Percentiles rank a stretch among this genome's conserved stretches.
Evolutionary conservation across 2,113 vertebrate species (phyloP).

Genomic region (Eublepharis macularius): DNA sequence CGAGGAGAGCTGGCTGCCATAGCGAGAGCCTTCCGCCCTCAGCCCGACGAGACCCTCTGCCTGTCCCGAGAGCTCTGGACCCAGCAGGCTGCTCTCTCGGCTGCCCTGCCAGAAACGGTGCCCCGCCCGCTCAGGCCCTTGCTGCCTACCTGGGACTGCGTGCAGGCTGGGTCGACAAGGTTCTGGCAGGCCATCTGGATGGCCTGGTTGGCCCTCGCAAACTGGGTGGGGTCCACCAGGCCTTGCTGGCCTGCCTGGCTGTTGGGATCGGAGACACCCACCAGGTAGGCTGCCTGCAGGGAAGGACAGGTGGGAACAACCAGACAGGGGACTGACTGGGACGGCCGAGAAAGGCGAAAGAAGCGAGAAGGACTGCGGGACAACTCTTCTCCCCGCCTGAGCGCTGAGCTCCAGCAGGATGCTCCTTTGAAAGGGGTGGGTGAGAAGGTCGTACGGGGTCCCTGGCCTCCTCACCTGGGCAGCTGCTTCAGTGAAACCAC

Average conservation of each 20-base stretch:
- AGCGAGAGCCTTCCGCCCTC: too few species aligned
- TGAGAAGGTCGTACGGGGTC: too few species aligned
- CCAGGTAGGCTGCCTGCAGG: slow-evolving; percentile 89
- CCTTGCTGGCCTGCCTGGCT: slow-evolving; percentile 94
- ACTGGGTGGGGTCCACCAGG: slow-evolving; percentile 94
- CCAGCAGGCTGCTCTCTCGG: not conserved
- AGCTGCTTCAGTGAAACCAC: slow-evolving; percentile 94
- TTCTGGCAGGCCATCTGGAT: slow-evolving; percentile 99
- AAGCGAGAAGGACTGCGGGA: not conserved
- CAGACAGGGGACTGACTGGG: too few species aligned
- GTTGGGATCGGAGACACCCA: slow-evolving; percentile 93
- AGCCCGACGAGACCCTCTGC: not conserved
- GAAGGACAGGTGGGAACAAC: not conserved
- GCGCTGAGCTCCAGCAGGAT: rapidly evolving
- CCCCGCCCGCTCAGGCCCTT: rapidly evolving
- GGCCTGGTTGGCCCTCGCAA: slow-evolving; percentile 94
- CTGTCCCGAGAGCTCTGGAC: too few species aligned
- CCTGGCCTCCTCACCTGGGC: slow-evolving; percentile 81
- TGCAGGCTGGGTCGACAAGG: slow-evolving; percentile 93
- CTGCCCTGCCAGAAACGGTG: not conserved
- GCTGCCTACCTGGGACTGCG: slow-evolving; percentile 89
- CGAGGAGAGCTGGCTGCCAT: not conserved
- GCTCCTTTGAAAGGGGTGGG: rapidly evolving
- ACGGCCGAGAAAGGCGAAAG: too few species aligned
- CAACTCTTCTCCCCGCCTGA: not conserved